Evolutionary conservation across 2,888 invertebrate genomes (phyloP).

Genomic region (Didymodactylos carnosus): DNA sequence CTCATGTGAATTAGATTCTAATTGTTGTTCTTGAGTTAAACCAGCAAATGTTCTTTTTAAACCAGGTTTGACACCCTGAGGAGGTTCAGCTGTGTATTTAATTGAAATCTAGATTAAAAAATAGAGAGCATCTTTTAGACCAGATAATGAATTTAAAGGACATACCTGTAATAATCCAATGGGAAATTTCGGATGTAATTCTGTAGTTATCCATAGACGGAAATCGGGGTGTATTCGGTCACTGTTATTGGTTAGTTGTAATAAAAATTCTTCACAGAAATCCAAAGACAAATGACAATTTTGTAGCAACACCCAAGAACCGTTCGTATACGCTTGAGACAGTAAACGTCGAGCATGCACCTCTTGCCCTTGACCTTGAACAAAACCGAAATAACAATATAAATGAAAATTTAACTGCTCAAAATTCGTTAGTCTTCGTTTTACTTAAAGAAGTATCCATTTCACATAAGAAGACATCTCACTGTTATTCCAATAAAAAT

Average conservation of each 20-base stretch:
- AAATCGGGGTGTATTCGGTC: slow-evolving; percentile 31
- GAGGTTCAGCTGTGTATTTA: slow-evolving; percentile 36
- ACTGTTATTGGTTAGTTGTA: slow-evolving; percentile 22
- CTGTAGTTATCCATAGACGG: slow-evolving; percentile 35
- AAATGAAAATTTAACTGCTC: no score
- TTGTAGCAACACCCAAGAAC: slow-evolving; percentile 34
- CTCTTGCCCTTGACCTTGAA: slow-evolving; percentile 36
- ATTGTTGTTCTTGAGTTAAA: slow-evolving; percentile 33
- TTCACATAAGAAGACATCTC: no score
- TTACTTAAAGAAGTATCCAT: no score
- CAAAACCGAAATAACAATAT: no score
- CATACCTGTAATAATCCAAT: slow-evolving; percentile 34
- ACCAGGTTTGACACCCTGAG: slow-evolving; percentile 34
- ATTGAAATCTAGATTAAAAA: no score
- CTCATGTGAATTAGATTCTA: slow-evolving; percentile 30
- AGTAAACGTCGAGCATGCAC: slow-evolving; percentile 32
- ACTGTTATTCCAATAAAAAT: no score
- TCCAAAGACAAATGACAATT: slow-evolving; percentile 34
- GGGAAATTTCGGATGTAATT: slow-evolving; percentile 33
- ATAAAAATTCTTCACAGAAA: slow-evolving; percentile 31
- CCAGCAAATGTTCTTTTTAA: slow-evolving; percentile 32
- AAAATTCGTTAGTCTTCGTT: no score
- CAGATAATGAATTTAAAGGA: no score
- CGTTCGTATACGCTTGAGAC: slow-evolving; percentile 23
- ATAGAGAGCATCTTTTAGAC: no score